Conservation (phyloP, 2,888 invertebrate genomes). For the Apoda limacodes region DNA sequence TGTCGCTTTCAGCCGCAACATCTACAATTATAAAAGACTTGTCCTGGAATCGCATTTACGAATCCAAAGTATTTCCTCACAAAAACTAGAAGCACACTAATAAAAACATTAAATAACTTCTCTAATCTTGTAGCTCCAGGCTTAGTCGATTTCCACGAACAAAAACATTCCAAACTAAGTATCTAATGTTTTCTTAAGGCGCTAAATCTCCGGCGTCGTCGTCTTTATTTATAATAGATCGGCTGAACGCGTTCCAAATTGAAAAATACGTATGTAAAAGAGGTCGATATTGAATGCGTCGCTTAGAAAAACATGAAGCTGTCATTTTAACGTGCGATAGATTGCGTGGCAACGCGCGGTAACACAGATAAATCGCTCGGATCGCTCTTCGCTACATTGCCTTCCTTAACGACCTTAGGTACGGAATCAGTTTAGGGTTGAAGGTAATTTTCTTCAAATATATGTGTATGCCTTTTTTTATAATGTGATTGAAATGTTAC, state of each 20-base stretch:
- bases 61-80: conserved; percentile 20
- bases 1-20: too few species aligned
- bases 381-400: conserved; percentile 57
- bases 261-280: conserved; percentile 62
- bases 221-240: conserved; percentile 37
- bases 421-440: conserved; percentile 58
- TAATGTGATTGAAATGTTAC: not conserved
- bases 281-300: conserved; percentile 48
- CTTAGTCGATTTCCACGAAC: conserved; percentile 25
- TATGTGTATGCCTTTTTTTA: too few species aligned
- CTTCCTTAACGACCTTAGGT: conserved; percentile 58
- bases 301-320: conserved; percentile 49
- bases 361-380: conserved; percentile 54
- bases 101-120: conserved; percentile 7
- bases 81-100: not conserved
- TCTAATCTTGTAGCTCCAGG: conserved; percentile 26
- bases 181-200: conserved; percentile 21
- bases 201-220: conserved; percentile 32
- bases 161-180: conserved; percentile 21
- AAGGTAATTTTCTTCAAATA: conserved; percentile 55
- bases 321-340: conserved; percentile 58
- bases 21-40: not conserved
- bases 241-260: conserved; percentile 44
- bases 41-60: not conserved
- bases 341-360: conserved; percentile 33